Conservation (phyloP, 2,888 invertebrate genomes). For the Zootermopsis nevadensis region DNA sequence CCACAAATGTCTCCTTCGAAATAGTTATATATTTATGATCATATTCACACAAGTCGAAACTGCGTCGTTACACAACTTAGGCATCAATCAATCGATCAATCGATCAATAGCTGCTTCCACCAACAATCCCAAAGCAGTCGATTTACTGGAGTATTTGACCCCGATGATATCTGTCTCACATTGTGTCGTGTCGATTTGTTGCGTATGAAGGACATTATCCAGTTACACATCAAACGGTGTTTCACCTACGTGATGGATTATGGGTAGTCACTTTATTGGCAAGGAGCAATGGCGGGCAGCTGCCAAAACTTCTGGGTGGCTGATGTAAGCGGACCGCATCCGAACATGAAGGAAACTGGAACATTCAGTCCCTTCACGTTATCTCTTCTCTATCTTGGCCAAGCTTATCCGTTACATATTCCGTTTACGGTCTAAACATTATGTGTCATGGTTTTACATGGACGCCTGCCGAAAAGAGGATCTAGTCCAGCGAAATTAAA, state of each 20-base stretch:
- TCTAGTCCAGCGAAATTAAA: too few relatives aligned
- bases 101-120: not conserved
- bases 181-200: not conserved
- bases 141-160: not conserved
- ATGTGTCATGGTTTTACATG: too few relatives aligned
- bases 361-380: not conserved
- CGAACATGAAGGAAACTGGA: not conserved
- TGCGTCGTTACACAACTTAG: too few relatives aligned
- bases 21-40: too few relatives aligned
- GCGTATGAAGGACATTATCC: not conserved
- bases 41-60: too few relatives aligned
- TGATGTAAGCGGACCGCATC: too few relatives aligned
- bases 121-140: not conserved
- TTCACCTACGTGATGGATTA: slow-evolving; percentile 10
- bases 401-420: not conserved
- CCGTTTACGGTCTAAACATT: not conserved
- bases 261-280: not conserved
- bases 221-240: not conserved
- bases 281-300: not conserved
- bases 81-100: not conserved
- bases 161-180: not conserved
- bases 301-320: slow-evolving; percentile 23
- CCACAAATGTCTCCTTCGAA: too few relatives aligned
- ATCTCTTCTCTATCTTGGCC: not conserved
- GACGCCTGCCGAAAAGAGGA: too few relatives aligned